phyloP scores from a whole-genome alignment of 2,888 invertebrate genomes.

The Aporophyla nigra region DNA sequence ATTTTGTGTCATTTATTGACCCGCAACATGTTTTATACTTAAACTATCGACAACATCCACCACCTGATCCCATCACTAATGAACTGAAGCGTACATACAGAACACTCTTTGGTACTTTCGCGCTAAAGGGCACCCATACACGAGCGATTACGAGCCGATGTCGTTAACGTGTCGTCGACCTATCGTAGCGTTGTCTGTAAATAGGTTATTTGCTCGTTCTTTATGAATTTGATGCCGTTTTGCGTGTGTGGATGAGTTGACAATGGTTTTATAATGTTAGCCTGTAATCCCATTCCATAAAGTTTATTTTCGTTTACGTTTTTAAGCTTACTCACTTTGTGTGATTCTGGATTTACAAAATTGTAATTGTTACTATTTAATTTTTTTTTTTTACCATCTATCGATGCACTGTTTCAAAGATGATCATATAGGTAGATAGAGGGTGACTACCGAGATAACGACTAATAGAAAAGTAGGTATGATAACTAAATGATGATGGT shows the following conservation, averaged over 20 bases:
- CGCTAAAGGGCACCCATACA: conserved; percentile 62
- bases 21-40: neutral
- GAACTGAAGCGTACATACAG: conserved; percentile 63
- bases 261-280: neutral
- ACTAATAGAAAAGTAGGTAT: too few relatives aligned
- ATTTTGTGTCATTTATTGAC: neutral
- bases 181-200: conserved; percentile 35
- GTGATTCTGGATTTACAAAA: neutral
- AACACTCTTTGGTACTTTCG: conserved; percentile 67
- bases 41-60: conserved; percentile 44
- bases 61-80: conserved; percentile 54
- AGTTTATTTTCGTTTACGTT: neutral
- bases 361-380: too few relatives aligned
- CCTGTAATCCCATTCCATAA: neutral
- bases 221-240: conserved; percentile 7
- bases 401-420: too few relatives aligned
- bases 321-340: neutral
- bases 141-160: conserved; percentile 58
- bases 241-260: neutral
- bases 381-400: neutral
- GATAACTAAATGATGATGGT: too few relatives aligned
- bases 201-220: conserved; percentile 21
- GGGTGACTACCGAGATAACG: too few relatives aligned
- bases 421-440: too few relatives aligned
- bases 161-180: conserved; percentile 48